phyloP scores from a whole-genome alignment of 2,113 vertebrate species.

The Callocephalon fimbriatum region DNA sequence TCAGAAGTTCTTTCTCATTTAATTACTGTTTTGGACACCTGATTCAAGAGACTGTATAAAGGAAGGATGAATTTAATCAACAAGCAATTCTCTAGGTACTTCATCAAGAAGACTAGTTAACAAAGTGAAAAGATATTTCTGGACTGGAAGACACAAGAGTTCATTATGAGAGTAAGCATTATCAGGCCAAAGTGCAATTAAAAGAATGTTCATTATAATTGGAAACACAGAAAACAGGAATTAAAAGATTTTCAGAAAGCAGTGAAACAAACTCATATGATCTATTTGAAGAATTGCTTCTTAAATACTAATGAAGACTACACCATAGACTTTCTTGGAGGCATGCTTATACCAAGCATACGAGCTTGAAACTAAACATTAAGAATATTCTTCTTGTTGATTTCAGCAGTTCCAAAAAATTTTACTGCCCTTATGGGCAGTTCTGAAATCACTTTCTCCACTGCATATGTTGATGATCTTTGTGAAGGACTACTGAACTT shows the following conservation, averaged over 20 bases:
- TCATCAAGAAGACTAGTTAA: conserved; percentile 51
- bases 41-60: conserved; percentile 7
- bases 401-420: background rate
- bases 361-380: background rate
- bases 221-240: conserved; percentile 26
- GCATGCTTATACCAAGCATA: background rate
- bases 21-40: conserved; percentile 42
- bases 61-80: conserved; percentile 51
- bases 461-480: background rate
- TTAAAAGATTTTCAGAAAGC: background rate
- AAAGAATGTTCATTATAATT: conserved; percentile 4
- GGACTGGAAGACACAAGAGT: background rate
- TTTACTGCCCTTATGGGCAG: background rate
- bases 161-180: conserved; percentile 29
- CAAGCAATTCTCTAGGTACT: conserved; percentile 46
- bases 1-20: conserved; percentile 27
- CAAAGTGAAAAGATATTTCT: conserved; percentile 53
- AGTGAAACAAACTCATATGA: background rate
- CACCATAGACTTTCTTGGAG: background rate
- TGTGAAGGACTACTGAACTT: background rate
- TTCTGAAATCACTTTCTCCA: background rate
- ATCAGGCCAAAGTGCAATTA: conserved; percentile 44
- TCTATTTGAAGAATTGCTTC: background rate
- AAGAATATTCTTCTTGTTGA: background rate
- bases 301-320: background rate